Evolutionary conservation across 2,888 invertebrate species (phyloP), one percentile per base, ranked within the genome.

Genomic region (Litoditis marina): DNA sequence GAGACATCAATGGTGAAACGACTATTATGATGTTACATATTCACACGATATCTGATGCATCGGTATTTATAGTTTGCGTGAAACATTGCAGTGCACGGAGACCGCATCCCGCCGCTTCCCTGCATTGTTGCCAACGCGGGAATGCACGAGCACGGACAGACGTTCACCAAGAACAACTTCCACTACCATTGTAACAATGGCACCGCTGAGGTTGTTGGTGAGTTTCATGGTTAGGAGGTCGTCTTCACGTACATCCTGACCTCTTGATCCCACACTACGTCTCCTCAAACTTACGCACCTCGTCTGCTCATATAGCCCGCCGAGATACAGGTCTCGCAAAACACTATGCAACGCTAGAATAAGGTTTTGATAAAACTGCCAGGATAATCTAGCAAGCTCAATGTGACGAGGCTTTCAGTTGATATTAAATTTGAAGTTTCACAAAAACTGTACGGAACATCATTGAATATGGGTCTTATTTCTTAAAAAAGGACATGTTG

Each of bases 131-230:
- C 73, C 27, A 75, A 77, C 25, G 73, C 75, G 1, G 81, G 80
- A 11, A 76, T 73, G 1, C 79, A 77, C 55, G 78, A 80, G 49
- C 80, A 81, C 63, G 80, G 80, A 19, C 71, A 76, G 51, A 80
- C 81, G 1, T 81, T 81, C 68, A 76, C 78, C 36, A 80, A 79
- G 64, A 75, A 78, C 57, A 80, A 78, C 61, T 81, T 81, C 70
- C 81, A 81, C 62, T 81, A 81, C 63, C 69, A 66, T 27, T 81
- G 81, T 63, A 75, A 72, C 58, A 81, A 81, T 64, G 81, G 81
- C 13, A 81, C 81, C 1, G 79, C 80, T 19, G 81, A 81, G 61
- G 81, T 81, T 31, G 78, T 81, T 30, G 80, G 80, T 80, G 44
- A 60, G 74, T 44, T 19, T 4, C 19, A 16, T 31, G 11, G 28